phyloP scores from a whole-genome alignment of 2,797 vertebrate genomes.

The Galago senegalensis region DNA sequence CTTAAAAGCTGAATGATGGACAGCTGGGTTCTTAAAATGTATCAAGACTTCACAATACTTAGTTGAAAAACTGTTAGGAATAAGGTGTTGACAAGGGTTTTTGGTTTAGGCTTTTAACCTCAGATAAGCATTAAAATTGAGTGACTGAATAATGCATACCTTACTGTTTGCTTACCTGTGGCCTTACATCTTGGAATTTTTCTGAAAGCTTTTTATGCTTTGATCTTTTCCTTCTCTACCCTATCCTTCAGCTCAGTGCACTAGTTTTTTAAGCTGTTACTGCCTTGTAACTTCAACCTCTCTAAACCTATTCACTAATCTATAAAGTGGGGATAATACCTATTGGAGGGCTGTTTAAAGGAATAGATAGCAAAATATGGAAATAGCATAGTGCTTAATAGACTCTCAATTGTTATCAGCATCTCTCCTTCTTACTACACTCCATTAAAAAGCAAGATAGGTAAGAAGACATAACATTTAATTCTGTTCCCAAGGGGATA shows the following conservation, averaged over 20 bases:
- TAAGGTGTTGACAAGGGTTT: background rate
- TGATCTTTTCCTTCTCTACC: background rate
- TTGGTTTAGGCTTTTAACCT: background rate
- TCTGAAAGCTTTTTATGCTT: background rate
- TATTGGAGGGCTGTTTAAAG: background rate
- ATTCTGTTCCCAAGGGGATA: background rate
- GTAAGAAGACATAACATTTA: background rate
- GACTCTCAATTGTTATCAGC: background rate
- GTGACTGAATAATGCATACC: background rate
- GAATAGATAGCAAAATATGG: background rate
- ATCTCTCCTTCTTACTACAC: background rate
- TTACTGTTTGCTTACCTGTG: background rate
- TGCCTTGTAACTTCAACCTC: slow-evolving; percentile 9
- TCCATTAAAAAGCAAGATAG: background rate
- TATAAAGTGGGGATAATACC: background rate
- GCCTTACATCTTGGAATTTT: background rate
- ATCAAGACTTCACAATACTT: background rate
- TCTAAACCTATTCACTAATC: slow-evolving; percentile 3
- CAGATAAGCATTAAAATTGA: background rate
- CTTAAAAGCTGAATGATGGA: background rate
- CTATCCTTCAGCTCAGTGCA: background rate
- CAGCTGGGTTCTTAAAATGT: slow-evolving; percentile 41
- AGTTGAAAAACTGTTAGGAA: slow-evolving; percentile 2
- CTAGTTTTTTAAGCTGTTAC: background rate
- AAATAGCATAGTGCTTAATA: background rate